A percentile compares a stretch with the other conserved stretches of the same genome.
phyloP scores from a whole-genome alignment of 2,888 invertebrate genomes.

The Slavum lentiscoides region DNA sequence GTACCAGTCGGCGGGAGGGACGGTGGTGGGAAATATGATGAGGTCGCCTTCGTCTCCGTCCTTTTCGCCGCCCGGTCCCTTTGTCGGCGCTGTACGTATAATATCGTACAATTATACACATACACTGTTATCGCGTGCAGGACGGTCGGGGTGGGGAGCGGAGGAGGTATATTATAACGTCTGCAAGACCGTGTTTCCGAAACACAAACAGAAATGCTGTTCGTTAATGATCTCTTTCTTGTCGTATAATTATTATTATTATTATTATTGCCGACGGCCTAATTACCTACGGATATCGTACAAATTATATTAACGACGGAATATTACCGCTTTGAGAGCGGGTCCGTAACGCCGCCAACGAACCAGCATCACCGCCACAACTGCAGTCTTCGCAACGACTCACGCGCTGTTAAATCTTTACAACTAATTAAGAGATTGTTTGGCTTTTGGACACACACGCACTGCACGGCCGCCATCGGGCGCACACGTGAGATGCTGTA shows the following conservation, averaged over 20 bases:
- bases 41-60: too few species aligned
- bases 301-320: conserved; percentile 47
- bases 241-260: conserved; percentile 3
- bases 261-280: conserved; percentile 28
- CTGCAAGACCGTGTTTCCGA: conserved; percentile 22
- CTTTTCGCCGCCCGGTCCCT: too few species aligned
- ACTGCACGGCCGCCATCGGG: conserved; percentile 1
- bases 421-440: conserved; percentile 54
- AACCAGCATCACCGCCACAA: background rate
- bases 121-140: too few species aligned
- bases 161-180: too few species aligned
- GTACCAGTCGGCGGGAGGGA: too few species aligned
- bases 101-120: too few species aligned
- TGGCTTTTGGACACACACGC: conserved; percentile 43
- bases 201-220: conserved; percentile 49
- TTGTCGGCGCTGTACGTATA: too few species aligned
- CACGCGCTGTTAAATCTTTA: conserved; percentile 52
- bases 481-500: background rate
- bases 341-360: conserved; percentile 23
- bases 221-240: conserved; percentile 46
- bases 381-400: conserved; percentile 20
- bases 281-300: conserved; percentile 53
- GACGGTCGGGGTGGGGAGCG: too few species aligned
- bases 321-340: conserved; percentile 46
- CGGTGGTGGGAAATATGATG: too few species aligned